These are phyloP conservation scores for Thinocorus orbignyianus DNA, from an alignment of 2,113 vertebrate genomes.

Conservation along the genomic window DNA sequence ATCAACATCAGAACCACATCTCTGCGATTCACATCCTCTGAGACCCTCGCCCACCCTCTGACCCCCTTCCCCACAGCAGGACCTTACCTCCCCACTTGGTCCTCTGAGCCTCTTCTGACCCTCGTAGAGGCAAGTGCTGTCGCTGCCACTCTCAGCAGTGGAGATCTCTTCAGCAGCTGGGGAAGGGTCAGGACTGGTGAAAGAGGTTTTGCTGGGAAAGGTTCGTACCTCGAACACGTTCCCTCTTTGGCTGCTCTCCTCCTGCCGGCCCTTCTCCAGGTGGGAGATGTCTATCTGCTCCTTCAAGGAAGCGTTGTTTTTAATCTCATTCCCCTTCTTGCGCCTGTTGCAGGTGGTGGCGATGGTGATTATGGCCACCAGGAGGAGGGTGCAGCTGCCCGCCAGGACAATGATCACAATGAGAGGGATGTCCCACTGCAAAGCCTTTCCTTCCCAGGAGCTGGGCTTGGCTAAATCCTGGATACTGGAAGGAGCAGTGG, in stretches of 20 bases:
- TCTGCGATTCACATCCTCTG: background rate
- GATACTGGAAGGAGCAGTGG: conserved; percentile 76
- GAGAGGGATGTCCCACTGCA: conserved; percentile 90
- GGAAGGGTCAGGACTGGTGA: conserved; percentile 76
- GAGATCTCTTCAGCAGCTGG: conserved; percentile 74
- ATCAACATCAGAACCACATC: background rate
- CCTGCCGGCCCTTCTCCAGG: conserved; percentile 80
- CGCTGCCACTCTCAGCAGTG: conserved; percentile 74
- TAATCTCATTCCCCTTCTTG: conserved; percentile 81
- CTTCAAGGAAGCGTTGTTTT: conserved; percentile 65
- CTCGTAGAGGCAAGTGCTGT: conserved; percentile 82
- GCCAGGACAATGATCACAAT: conserved; percentile 92
- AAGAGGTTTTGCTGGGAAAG: conserved; percentile 83
- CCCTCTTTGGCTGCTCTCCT: conserved; percentile 78
- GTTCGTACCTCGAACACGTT: conserved; percentile 86
- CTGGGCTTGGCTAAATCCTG: conserved; percentile 74
- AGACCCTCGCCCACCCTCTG: background rate
- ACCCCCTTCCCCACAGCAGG: background rate
- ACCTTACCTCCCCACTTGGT: conserved; percentile 85
- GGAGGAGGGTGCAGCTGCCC: conserved; percentile 90
- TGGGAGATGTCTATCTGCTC: conserved; percentile 76
- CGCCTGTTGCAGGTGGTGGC: conserved; percentile 91
- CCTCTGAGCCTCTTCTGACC: conserved; percentile 84
- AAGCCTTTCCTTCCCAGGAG: conserved; percentile 69
- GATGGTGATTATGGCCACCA: conserved; percentile 91